phyloP scores from a whole-genome alignment of 2,888 invertebrate species.

The Perithous albicinctus region DNA sequence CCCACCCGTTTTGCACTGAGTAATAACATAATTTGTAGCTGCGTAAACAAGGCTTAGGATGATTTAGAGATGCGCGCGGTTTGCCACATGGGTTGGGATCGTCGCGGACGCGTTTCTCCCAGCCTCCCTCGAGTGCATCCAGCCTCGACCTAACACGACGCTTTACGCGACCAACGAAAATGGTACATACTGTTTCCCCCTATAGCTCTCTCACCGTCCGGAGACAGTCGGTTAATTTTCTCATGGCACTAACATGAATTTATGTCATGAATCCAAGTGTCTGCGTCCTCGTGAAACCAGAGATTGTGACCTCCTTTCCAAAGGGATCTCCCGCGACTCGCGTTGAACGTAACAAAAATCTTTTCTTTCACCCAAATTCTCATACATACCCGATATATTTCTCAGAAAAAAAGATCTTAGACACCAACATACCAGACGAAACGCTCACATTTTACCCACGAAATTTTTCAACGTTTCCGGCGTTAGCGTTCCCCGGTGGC shows the following conservation, averaged over 20 bases:
- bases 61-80: constrained; percentile 79
- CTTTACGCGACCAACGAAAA: constrained; percentile 33
- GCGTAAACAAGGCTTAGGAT: constrained; percentile 81
- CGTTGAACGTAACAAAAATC: neutral
- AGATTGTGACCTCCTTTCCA: constrained; percentile 9
- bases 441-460: neutral
- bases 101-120: constrained; percentile 16
- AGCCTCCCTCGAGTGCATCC: constrained; percentile 23
- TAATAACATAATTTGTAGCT: constrained; percentile 81
- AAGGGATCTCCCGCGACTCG: constrained; percentile 3
- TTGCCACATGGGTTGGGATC: constrained; percentile 68
- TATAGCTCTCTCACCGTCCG: constrained; percentile 29
- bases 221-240: constrained; percentile 67
- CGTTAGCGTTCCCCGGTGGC: constrained; percentile 1
- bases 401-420: neutral
- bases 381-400: neutral
- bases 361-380: neutral
- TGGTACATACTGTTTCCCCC: constrained; percentile 19
- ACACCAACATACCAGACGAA: too few species aligned
- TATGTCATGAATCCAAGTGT: constrained; percentile 69
- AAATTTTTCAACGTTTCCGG: constrained; percentile 18
- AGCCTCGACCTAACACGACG: constrained; percentile 8
- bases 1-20: constrained; percentile 66
- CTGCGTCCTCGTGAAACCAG: constrained; percentile 35
- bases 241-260: constrained; percentile 65